Evolutionary conservation across 2,797 vertebrate genomes (phyloP), one percentile per base, ranked within the genome.

Genomic region (Furcifer pardalis): DNA sequence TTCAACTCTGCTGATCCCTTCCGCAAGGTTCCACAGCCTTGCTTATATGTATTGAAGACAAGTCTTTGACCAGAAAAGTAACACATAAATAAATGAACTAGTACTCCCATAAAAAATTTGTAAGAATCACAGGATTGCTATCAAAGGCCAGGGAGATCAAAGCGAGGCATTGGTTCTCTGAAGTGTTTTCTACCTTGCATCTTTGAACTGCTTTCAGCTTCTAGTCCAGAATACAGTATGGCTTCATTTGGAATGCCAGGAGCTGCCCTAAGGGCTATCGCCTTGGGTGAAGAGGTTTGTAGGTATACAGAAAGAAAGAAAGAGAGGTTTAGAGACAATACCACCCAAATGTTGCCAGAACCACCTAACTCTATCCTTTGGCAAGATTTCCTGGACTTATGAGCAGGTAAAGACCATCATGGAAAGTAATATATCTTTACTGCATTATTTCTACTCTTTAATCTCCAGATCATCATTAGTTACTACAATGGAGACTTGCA

Each of bases 41-140:
- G 78, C 79, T 81, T 12, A 63, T 71, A 77, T 62, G 66, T 81
- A 63, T 23, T 62, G 56, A 81, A 63, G 79, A 21, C 13, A 82
- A 44, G 65, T 35, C 84, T 86, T 77, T 82, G 79, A 77, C 75
- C 79, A 77, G 42, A 13, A 86, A 82, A 77, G 52, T 81, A 82
- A 56, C 79, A 72, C 84, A 86, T 86, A 86, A 86, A 86, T 86
- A 86, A 86, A 86, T 86, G 79, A 86, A 82, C 32, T 12, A 65
- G 30, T 72, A 42, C 84, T 63, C 69, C 73, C 19, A 82, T 77
- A 73, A 72, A 86, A 40, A 46, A 4, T 63, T 82, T 72, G 84
- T 82, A 82, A 72, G 79, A 82, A 82, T 86, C 84, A 82, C 63
- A 86, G 65, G 42, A 59, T 46, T 40, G 62, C 52, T 81, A 82